These are phyloP conservation scores for Pycnonotus jocosus DNA, from an alignment of 2,113 vertebrate genomes.

Conservation along the genomic window DNA sequence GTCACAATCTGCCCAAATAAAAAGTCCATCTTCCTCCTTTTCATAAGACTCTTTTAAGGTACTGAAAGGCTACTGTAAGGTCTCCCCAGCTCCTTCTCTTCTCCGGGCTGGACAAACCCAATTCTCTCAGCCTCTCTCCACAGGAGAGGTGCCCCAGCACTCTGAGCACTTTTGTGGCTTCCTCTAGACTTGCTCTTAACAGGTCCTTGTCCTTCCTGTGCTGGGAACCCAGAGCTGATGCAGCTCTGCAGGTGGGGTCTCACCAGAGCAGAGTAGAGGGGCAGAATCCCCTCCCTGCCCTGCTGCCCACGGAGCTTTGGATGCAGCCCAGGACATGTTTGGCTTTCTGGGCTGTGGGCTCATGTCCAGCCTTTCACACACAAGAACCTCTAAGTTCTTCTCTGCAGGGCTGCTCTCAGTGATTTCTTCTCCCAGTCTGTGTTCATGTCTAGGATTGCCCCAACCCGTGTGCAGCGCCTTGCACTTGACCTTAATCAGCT, in stretches of 20 bases:
- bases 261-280: neutral
- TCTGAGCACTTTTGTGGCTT: neutral
- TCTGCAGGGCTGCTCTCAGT: accelerated
- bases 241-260: neutral
- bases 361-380: neutral
- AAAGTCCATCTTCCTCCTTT: neutral
- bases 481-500: neutral
- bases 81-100: neutral
- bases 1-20: neutral
- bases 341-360: neutral
- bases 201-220: accelerated
- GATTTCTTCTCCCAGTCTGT: neutral
- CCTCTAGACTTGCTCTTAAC: neutral
- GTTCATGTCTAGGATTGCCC: neutral
- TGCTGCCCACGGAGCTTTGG: neutral
- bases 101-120: neutral
- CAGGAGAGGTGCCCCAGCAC: neutral
- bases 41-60: neutral
- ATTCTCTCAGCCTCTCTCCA: neutral
- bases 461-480: neutral
- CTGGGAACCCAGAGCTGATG: neutral
- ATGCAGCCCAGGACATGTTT: neutral
- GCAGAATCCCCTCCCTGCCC: neutral
- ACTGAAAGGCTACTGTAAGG: neutral
- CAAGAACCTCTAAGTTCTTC: accelerated